A percentile compares a stretch with the other conserved stretches of the same genome.
Conservation (phyloP, 2,797 vertebrate species). For the Muscicapa comitata region DNA sequence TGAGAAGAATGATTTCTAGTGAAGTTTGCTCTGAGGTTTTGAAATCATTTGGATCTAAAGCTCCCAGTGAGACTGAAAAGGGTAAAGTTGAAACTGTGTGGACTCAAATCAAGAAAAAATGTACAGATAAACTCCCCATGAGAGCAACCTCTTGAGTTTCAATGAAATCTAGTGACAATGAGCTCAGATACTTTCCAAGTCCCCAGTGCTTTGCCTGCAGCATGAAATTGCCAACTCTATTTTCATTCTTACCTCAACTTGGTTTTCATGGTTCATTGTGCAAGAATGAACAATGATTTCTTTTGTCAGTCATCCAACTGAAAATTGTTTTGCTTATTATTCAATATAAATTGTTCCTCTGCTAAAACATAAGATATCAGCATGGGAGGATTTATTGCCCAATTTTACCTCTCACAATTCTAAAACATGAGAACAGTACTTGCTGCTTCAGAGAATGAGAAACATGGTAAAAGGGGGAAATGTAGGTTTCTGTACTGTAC, state of each 20-base stretch:
- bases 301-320: slow-evolving; percentile 67
- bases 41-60: slow-evolving; percentile 6
- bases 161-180: slow-evolving; percentile 34
- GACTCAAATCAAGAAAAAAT: slow-evolving; percentile 34
- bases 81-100: slow-evolving; percentile 11
- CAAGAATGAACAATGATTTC: slow-evolving; percentile 72
- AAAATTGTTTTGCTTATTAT: slow-evolving; percentile 76
- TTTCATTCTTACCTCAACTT: slow-evolving; percentile 64
- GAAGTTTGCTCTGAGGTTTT: slow-evolving; percentile 5
- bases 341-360: slow-evolving; percentile 70
- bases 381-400: slow-evolving; percentile 67
- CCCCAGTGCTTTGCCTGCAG: slow-evolving; percentile 31
- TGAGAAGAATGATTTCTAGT: not conserved
- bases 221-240: slow-evolving; percentile 46
- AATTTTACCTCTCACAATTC: slow-evolving; percentile 55
- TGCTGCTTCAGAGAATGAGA: not conserved
- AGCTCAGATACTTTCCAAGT: slow-evolving; percentile 37
- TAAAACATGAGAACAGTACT: slow-evolving; percentile 7
- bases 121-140: not conserved
- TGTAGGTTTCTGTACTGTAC: not conserved
- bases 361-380: slow-evolving; percentile 66
- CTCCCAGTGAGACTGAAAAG: slow-evolving; percentile 10
- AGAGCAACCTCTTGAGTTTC: slow-evolving; percentile 18
- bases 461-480: not conserved
- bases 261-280: slow-evolving; percentile 69